Percentiles rank a stretch among this genome's conserved stretches.
These are phyloP conservation scores for Bhutanitis thaidina DNA, from an alignment of 2,888 invertebrate genomes.

Conservation along the genomic window DNA sequence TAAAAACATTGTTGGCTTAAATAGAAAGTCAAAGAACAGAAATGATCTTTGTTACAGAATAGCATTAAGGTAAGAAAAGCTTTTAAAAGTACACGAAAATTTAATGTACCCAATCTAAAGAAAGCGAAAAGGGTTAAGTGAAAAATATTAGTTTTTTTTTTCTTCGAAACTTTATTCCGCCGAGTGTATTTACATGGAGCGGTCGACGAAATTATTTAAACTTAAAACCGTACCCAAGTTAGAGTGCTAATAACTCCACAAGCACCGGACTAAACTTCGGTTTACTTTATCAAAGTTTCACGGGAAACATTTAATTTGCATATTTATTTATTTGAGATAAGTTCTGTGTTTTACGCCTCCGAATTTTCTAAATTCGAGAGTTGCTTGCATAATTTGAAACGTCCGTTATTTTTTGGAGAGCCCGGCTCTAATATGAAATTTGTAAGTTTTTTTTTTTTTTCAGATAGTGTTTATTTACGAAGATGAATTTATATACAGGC, in stretches of 20 bases:
- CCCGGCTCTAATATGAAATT: background rate
- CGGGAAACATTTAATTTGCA: constrained; percentile 54
- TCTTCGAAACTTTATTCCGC: constrained; percentile 25
- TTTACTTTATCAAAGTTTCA: constrained; percentile 47
- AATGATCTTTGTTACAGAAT: background rate
- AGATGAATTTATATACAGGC: too few relatives aligned
- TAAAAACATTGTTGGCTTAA: too few relatives aligned
- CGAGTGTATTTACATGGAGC: constrained; percentile 56
- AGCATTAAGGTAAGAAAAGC: constrained; percentile 3
- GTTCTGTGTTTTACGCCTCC: constrained; percentile 19
- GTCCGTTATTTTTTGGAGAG: constrained; percentile 3
- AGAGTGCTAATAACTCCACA: constrained; percentile 48
- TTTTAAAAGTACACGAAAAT: constrained; percentile 5
- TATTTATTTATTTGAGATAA: constrained; percentile 35
- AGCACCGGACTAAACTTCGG: constrained; percentile 34
- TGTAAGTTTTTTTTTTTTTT: background rate
- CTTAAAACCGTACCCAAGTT: constrained; percentile 53
- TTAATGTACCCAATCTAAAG: constrained; percentile 10
- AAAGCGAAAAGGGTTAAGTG: constrained; percentile 17
- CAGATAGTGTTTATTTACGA: too few relatives aligned
- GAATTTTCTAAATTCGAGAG: constrained; percentile 17
- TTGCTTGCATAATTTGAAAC: constrained; percentile 10
- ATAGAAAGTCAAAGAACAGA: background rate
- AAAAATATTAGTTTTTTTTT: constrained; percentile 26
- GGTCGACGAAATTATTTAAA: constrained; percentile 59